phyloP scores from a whole-genome alignment of 1,140 invertebrate genomes.

The Bombus cullumanus region DNA sequence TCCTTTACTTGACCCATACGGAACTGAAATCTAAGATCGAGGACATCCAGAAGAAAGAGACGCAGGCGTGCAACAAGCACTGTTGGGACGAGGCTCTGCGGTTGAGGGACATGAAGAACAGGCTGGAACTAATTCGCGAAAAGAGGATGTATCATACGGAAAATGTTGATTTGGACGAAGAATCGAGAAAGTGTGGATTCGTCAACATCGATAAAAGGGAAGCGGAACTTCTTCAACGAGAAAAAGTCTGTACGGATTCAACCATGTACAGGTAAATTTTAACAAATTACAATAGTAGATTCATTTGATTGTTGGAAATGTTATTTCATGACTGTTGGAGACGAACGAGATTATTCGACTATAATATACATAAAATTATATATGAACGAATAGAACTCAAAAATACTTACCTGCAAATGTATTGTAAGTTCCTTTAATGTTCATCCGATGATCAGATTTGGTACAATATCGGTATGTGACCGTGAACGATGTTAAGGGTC shows the following conservation, averaged over 20 bases:
- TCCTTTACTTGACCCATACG: conserved; percentile 74
- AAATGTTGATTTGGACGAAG: conserved; percentile 68
- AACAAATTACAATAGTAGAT: background rate
- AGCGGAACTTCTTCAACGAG: conserved; percentile 63
- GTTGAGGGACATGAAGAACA: conserved; percentile 77
- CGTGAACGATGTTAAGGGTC: conserved; percentile 66
- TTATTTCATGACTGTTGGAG: background rate
- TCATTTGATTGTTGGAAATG: background rate
- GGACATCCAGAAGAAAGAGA: conserved; percentile 73
- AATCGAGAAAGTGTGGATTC: conserved; percentile 63
- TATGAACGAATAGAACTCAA: background rate
- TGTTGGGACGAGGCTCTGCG: conserved; percentile 76
- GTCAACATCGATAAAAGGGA: conserved; percentile 68
- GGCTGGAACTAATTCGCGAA: conserved; percentile 71
- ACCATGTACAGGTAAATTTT: conserved; percentile 73
- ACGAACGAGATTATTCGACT: background rate
- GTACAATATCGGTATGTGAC: conserved; percentile 43
- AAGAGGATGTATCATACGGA: conserved; percentile 70
- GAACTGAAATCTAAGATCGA: conserved; percentile 74
- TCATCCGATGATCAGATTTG: background rate
- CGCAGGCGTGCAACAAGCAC: conserved; percentile 69
- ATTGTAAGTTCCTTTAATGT: background rate
- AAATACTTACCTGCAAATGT: background rate
- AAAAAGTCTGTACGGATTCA: conserved; percentile 64
- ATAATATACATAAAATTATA: background rate